Conservation (phyloP, 2,888 invertebrate species). For the Luffia ferchaultella region DNA sequence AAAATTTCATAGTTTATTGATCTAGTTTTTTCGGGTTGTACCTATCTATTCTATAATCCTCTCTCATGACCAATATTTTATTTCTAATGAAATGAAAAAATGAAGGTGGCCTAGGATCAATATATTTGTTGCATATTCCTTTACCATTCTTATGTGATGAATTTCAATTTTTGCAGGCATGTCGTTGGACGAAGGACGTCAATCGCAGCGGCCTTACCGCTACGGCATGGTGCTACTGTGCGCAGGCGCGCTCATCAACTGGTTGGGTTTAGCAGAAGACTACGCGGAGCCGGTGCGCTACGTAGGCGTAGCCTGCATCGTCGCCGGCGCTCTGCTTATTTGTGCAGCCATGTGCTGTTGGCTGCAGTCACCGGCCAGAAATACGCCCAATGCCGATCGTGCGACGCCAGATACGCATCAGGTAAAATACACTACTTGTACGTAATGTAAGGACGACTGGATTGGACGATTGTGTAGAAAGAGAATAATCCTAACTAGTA, state of each 20-base stretch:
- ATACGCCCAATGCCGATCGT: conserved; percentile 42
- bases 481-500: too few species aligned
- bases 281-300: conserved; percentile 77
- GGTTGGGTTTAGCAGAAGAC: conserved; percentile 76
- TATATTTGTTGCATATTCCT: too few species aligned
- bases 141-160: too few species aligned
- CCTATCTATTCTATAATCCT: too few species aligned
- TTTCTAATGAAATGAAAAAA: too few species aligned
- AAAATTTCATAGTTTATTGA: too few species aligned
- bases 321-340: conserved; percentile 76
- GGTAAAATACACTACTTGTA: too few species aligned
- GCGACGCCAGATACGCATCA: conserved; percentile 56
- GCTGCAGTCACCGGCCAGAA: conserved; percentile 65
- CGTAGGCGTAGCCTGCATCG: conserved; percentile 76
- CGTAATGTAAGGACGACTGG: too few species aligned
- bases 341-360: conserved; percentile 80
- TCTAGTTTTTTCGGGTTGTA: too few species aligned
- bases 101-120: too few species aligned
- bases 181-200: conserved; percentile 71
- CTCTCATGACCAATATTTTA: too few species aligned
- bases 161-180: conserved; percentile 72
- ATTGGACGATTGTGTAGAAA: too few species aligned
- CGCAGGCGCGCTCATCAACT: conserved; percentile 77
- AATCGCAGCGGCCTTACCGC: conserved; percentile 75
- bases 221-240: conserved; percentile 78